phyloP scores from a whole-genome alignment of 2,113 vertebrate genomes.

The Laticauda colubrina region DNA sequence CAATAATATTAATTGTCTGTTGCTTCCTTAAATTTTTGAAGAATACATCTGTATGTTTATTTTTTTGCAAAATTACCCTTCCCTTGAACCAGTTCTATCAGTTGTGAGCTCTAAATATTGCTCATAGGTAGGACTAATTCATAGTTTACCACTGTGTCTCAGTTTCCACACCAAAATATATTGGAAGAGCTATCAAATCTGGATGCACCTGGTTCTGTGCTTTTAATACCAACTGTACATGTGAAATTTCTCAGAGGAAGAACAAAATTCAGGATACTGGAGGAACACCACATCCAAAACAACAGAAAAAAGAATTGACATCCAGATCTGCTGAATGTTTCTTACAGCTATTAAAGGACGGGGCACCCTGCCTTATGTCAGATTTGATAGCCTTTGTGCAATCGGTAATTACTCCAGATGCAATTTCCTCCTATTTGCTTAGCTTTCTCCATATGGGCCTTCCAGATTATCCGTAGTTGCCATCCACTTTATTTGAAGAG shows the following conservation, averaged over 20 bases:
- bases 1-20: background rate
- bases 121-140: background rate
- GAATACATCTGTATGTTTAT: background rate
- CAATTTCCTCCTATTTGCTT: conserved; percentile 11
- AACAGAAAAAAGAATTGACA: background rate
- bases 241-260: background rate
- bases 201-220: background rate
- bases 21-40: background rate
- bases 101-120: background rate
- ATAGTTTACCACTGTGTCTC: background rate
- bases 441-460: background rate
- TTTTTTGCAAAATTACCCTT: background rate
- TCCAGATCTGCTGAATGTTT: background rate
- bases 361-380: conserved; percentile 6
- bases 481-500: background rate
- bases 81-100: background rate
- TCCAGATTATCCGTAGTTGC: background rate
- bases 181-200: background rate
- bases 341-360: conserved; percentile 1
- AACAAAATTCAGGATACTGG: background rate
- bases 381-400: background rate
- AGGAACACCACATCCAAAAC: background rate
- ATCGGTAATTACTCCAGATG: conserved; percentile 12
- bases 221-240: background rate
- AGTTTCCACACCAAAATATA: background rate